Conservation (phyloP, 2,888 invertebrate genomes). For the Xanthorhoe spadicearia region DNA sequence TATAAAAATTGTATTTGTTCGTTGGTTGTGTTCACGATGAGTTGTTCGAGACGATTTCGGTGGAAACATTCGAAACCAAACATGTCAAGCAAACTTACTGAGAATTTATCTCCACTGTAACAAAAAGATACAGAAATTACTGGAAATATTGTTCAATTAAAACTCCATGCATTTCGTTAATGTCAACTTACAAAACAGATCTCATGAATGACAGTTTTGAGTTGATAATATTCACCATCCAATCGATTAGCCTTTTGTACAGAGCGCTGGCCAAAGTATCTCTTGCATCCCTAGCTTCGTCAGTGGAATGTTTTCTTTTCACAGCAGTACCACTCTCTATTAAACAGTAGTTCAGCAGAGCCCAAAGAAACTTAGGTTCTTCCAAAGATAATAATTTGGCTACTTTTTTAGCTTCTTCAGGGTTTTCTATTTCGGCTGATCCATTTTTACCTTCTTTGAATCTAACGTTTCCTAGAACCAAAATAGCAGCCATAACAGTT, state of each 20-base stretch:
- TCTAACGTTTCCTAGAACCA: conserved; percentile 91
- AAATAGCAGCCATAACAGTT: conserved; percentile 89
- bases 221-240: conserved; percentile 94
- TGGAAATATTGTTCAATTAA: neutral
- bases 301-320: conserved; percentile 87
- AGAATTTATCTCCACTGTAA: conserved; percentile 92
- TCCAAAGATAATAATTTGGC: conserved; percentile 91
- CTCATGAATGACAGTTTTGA: conserved; percentile 92
- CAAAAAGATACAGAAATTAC: conserved; percentile 15
- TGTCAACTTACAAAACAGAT: conserved; percentile 91
- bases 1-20: conserved; percentile 97
- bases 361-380: conserved; percentile 92
- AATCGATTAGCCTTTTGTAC: conserved; percentile 94
- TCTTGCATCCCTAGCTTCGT: conserved; percentile 92
- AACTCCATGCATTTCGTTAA: neutral
- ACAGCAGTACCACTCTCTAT: conserved; percentile 90
- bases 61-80: conserved; percentile 97
- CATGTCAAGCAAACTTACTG: conserved; percentile 93
- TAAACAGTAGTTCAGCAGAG: conserved; percentile 93
- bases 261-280: conserved; percentile 94
- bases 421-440: conserved; percentile 89
- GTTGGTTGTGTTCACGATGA: conserved; percentile 95
- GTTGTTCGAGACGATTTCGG: conserved; percentile 93
- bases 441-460: conserved; percentile 88
- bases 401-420: conserved; percentile 88